Conservation (phyloP, 2,113 vertebrate genomes). For the Apteryx owenii region DNA sequence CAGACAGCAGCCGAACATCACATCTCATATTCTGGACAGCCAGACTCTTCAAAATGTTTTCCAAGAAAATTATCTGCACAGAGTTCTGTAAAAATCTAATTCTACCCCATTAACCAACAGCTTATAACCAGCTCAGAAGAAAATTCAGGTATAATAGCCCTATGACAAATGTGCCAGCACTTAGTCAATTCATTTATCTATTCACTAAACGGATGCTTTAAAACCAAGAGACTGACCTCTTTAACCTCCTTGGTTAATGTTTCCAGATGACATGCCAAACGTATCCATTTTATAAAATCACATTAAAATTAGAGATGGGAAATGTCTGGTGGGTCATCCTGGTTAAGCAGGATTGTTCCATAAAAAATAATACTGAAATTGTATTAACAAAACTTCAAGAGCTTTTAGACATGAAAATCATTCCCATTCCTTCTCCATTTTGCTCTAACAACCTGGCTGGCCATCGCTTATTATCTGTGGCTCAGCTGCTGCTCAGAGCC, state of each 20-base stretch:
- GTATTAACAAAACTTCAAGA: neutral
- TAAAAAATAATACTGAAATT: neutral
- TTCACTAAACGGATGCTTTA: slow-evolving; percentile 17
- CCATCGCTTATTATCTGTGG: neutral
- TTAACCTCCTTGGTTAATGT: slow-evolving; percentile 38
- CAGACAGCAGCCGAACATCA: slow-evolving; percentile 26
- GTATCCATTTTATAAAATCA: slow-evolving; percentile 20
- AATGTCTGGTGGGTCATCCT: neutral
- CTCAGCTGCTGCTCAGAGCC: neutral
- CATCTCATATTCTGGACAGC: slow-evolving; percentile 5
- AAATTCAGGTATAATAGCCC: slow-evolving; percentile 22
- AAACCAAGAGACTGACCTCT: slow-evolving; percentile 3
- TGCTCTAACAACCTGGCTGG: neutral
- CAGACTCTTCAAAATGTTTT: slow-evolving; percentile 49
- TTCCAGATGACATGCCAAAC: slow-evolving; percentile 23
- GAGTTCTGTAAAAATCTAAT: slow-evolving; percentile 68
- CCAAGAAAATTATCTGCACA: slow-evolving; percentile 57
- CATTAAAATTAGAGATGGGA: slow-evolving; percentile 8
- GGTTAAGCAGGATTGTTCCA: neutral
- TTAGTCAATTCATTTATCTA: slow-evolving; percentile 45
- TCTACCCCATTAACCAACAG: slow-evolving; percentile 44
- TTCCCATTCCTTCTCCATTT: neutral
- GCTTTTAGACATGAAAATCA: neutral
- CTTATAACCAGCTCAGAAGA: slow-evolving; percentile 12
- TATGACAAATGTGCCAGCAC: slow-evolving; percentile 32